Percentiles rank a stretch among this genome's conserved stretches.
phyloP scores from a whole-genome alignment of 2,113 vertebrate species.

The Caranx melampygus region DNA sequence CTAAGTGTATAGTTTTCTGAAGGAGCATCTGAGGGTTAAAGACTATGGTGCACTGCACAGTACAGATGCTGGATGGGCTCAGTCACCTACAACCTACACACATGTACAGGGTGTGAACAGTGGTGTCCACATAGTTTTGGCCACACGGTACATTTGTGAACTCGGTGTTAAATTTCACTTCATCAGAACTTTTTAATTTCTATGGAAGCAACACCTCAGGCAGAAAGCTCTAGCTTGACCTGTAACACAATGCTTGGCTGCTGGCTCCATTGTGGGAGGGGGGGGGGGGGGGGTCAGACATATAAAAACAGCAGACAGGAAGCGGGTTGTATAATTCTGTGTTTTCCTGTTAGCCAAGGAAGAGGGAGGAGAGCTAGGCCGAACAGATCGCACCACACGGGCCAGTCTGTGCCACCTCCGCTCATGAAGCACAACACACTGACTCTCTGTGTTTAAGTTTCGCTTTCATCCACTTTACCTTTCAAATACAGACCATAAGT shows the following conservation, averaged over 20 bases:
- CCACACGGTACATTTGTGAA: background rate
- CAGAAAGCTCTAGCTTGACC: background rate
- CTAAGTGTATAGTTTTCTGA: too few relatives aligned
- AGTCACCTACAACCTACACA: background rate
- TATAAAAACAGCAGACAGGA: constrained; percentile 67
- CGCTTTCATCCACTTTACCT: background rate
- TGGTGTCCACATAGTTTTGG: background rate
- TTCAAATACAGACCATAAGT: background rate
- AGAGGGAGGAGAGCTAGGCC: constrained; percentile 42
- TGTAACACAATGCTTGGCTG: constrained; percentile 18
- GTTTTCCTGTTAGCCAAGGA: constrained; percentile 68
- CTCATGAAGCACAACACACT: background rate
- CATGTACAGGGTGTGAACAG: background rate
- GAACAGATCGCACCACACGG: background rate
- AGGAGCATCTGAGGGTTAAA: too few relatives aligned
- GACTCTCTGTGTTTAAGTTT: background rate
- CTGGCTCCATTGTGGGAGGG: constrained; percentile 36
- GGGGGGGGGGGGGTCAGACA: constrained; percentile 18
- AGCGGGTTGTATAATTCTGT: constrained; percentile 60
- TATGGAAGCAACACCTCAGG: background rate
- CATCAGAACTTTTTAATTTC: background rate
- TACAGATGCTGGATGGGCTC: background rate
- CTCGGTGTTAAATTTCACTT: background rate
- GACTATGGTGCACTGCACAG: too few relatives aligned
- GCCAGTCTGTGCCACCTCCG: constrained; percentile 2